Conservation (phyloP, 2,113 vertebrate genomes). For the Natator depressus region DNA sequence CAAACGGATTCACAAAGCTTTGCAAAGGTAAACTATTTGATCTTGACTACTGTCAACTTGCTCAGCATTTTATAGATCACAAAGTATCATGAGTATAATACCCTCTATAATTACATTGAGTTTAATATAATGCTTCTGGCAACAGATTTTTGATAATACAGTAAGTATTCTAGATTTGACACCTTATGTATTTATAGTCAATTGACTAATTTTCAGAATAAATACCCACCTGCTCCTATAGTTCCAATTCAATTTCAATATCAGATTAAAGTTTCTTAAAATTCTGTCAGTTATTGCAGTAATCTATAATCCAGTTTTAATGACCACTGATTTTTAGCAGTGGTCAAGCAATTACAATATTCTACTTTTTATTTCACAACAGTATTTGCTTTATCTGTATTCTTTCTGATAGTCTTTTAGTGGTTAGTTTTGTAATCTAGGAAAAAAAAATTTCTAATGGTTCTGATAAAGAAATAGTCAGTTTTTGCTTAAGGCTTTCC, state of each 20-base stretch:
- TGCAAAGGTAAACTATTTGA: slow-evolving; percentile 86
- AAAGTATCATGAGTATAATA: not conserved
- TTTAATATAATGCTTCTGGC: not conserved
- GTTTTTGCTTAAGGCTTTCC: not conserved
- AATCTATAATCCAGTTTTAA: not conserved
- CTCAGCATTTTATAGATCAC: not conserved
- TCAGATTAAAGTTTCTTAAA: not conserved
- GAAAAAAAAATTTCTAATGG: not conserved
- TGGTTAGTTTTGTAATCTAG: not conserved
- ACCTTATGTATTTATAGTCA: not conserved
- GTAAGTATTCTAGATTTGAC: not conserved
- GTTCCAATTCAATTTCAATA: not conserved
- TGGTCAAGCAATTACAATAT: not conserved
- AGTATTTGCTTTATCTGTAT: not conserved
- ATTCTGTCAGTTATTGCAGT: not conserved
- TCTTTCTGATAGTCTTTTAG: not conserved
- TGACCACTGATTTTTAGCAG: not conserved
- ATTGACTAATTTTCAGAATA: not conserved
- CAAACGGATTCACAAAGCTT: slow-evolving; percentile 82
- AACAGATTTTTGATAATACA: not conserved
- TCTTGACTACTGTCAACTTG: not conserved
- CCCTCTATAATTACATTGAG: not conserved
- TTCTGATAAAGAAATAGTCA: not conserved
- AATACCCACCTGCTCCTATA: not conserved
- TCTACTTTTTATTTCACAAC: not conserved